Percentiles rank a stretch among this genome's conserved stretches.
These are phyloP conservation scores for Chloroceryle aenea DNA, from an alignment of 2,113 vertebrate genomes.

Conservation along the genomic window DNA sequence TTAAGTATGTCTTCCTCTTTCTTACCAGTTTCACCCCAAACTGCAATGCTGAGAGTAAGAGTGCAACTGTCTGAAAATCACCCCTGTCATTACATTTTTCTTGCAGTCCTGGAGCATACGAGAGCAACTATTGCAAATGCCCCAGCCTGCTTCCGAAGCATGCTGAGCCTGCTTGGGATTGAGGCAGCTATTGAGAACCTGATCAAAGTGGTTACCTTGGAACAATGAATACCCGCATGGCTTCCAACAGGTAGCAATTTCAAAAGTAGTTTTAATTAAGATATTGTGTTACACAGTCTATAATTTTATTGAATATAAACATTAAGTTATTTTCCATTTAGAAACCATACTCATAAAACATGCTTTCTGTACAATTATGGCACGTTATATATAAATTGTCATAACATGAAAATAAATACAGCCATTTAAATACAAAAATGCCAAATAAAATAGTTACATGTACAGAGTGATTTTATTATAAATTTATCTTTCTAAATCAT, in stretches of 20 bases:
- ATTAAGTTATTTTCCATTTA: constrained; percentile 76
- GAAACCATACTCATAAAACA: constrained; percentile 77
- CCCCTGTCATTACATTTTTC: background rate
- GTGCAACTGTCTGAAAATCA: background rate
- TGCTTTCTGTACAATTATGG: constrained; percentile 77
- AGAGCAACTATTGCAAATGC: constrained; percentile 18
- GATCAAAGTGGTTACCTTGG: constrained; percentile 59
- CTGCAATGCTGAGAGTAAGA: accelerated
- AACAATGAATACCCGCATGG: background rate
- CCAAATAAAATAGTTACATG: constrained; percentile 74
- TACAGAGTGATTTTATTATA: constrained; percentile 66
- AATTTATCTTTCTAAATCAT: constrained; percentile 66
- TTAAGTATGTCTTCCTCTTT: no score
- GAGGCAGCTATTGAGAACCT: constrained; percentile 83
- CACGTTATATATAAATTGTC: constrained; percentile 76
- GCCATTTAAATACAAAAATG: constrained; percentile 89
- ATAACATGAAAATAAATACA: constrained; percentile 91
- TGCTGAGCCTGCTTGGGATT: constrained; percentile 79
- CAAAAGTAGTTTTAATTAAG: constrained; percentile 57
- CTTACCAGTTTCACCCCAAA: background rate
- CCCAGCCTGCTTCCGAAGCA: constrained; percentile 74
- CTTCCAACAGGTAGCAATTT: constrained; percentile 13
- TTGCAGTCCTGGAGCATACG: constrained; percentile 76
- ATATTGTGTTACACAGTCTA: constrained; percentile 43
- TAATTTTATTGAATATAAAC: constrained; percentile 86